Base-by-base conservation (phyloP, 2,888 invertebrate genomes). In the Conchocele bisecta region DNA sequence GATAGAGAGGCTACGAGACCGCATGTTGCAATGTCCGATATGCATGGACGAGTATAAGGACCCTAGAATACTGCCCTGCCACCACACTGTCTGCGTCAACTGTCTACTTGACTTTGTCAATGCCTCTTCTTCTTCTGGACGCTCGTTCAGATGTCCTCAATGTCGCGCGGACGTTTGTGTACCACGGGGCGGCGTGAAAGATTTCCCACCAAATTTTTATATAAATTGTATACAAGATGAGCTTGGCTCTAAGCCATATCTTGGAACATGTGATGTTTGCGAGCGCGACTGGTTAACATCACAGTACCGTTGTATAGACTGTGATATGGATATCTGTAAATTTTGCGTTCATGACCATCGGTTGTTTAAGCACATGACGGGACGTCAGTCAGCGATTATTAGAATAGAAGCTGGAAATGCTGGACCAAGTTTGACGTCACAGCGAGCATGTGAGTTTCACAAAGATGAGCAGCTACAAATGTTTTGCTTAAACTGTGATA, bases 31-130 rank as follows among this genome's bases (percentile, higher is more conserved):
- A 59, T 88, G 88, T 72, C 83, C 88, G 17, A 85, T 88, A 56
- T 88, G 88, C 51, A 86, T 86, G 82, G 88, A 88, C 44, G 88
- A 88, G 54, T 88, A 84, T 61, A 83, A 82, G 44, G 88, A 88
- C 54, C 88, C 88, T 4, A 65, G 88, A 13, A 83, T 88, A 7
- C 76, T 88, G 15, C 83, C 86, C 11, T 88, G 88, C 61, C 86
- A 86, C 56, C 88, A 88, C 72, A 83, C 86, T 11, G 79, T 86
- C 31, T 88, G 86, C 63, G 68, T 84, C 24, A 81, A 83, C 50
- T 88, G 88, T 57, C 79, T 88, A 15, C 53, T 78, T 13, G 83
- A 83, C 57, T 83, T 79, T 37, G 77, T 86, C 13, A 65, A 83
- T 29, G 76, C 81, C 7, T 83, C 84, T 7, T 84, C 88, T 5